phyloP scores from a whole-genome alignment of 2,797 vertebrate genomes.

The Tamandua tetradactyla region DNA sequence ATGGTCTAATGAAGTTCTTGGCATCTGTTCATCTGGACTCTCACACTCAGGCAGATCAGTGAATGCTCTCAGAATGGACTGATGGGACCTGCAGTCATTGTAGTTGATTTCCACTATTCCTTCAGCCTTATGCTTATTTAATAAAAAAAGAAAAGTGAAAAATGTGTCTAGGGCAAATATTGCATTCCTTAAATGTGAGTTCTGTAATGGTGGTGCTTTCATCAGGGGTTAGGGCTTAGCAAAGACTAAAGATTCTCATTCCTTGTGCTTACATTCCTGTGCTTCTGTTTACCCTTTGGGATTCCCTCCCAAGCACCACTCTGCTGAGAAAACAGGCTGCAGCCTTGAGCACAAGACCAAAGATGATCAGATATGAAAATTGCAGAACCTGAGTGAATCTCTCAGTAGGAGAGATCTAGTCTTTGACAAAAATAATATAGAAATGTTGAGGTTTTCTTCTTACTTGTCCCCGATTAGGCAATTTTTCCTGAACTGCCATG shows the following conservation, averaged over 20 bases:
- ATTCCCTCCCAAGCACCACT: rapidly evolving
- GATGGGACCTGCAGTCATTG: background rate
- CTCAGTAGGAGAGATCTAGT: background rate
- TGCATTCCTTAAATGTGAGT: background rate
- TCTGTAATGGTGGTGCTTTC: background rate
- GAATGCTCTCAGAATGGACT: background rate
- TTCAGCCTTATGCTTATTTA: background rate
- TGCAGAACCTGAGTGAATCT: background rate
- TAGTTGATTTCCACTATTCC: background rate
- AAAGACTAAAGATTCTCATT: background rate
- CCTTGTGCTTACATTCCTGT: background rate
- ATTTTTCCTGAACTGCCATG: background rate
- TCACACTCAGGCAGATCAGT: background rate
- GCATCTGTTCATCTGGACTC: background rate
- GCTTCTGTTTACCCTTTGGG: background rate
- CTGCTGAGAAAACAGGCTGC: background rate
- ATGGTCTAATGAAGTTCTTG: background rate
- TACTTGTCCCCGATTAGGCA: constrained; percentile 38
- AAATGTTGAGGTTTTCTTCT: background rate
- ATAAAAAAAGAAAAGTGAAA: background rate
- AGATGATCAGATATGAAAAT: constrained; percentile 41
- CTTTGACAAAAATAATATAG: constrained; percentile 39
- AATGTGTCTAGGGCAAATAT: background rate
- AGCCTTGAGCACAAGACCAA: constrained; percentile 22
- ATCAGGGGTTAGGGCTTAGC: background rate